These are phyloP conservation scores for Aphis gossypii DNA, from an alignment of 1,140 invertebrate genomes.

Conservation along the genomic window DNA sequence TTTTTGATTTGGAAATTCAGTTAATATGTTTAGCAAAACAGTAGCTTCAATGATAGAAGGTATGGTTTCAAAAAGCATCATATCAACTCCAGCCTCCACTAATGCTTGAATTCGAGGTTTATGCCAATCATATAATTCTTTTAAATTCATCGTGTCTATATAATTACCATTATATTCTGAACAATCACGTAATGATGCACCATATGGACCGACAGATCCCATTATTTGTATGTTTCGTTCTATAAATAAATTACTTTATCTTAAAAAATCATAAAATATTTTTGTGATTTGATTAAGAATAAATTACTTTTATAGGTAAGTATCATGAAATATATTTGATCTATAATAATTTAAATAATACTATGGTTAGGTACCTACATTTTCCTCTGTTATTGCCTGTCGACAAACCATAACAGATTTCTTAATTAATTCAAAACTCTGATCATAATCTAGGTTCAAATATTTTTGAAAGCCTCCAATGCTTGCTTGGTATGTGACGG, in stretches of 20 bases:
- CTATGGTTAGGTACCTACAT: constrained; percentile 11
- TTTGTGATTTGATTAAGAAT: neutral
- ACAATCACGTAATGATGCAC: constrained; percentile 83
- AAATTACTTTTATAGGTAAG: neutral
- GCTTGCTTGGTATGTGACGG: constrained; percentile 89
- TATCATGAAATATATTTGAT: neutral
- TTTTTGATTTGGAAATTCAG: constrained; percentile 75
- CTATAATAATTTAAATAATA: neutral
- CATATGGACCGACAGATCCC: constrained; percentile 90
- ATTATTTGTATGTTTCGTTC: constrained; percentile 22
- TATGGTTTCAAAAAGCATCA: constrained; percentile 89
- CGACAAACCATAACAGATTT: constrained; percentile 75
- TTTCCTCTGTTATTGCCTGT: constrained; percentile 66
- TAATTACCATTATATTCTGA: constrained; percentile 91
- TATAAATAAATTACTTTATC: neutral
- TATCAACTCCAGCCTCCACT: constrained; percentile 79
- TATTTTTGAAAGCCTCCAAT: constrained; percentile 78
- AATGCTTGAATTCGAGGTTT: constrained; percentile 77
- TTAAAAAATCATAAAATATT: neutral
- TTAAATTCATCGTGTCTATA: constrained; percentile 71
- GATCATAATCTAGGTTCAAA: constrained; percentile 70
- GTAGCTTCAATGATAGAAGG: constrained; percentile 84
- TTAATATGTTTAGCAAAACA: constrained; percentile 78
- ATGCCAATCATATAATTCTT: constrained; percentile 82
- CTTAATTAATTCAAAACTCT: constrained; percentile 74